Evolutionary conservation across 2,113 vertebrate genomes (phyloP).

Genomic region (Centropus unirufus): DNA sequence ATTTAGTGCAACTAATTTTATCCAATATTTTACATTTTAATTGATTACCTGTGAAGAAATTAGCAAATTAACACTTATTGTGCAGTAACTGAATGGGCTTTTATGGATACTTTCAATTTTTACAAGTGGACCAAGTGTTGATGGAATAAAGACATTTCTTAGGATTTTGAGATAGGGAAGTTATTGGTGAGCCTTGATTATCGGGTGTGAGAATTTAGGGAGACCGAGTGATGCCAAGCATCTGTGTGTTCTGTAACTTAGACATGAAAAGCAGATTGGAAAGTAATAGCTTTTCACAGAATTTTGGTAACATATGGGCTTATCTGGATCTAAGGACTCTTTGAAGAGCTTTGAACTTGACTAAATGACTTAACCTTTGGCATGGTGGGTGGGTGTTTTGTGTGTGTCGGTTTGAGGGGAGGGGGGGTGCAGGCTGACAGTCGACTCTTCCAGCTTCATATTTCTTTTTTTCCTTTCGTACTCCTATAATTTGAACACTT

Average conservation of each 20-base stretch:
- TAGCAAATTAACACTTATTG: constrained; percentile 97
- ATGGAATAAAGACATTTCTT: constrained; percentile 77
- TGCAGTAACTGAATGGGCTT: constrained; percentile 84
- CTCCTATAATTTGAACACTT: constrained; percentile 4
- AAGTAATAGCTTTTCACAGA: constrained; percentile 81
- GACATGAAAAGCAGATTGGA: constrained; percentile 82
- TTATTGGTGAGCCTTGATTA: constrained; percentile 73
- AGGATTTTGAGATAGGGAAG: constrained; percentile 54
- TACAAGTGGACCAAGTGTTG: constrained; percentile 76
- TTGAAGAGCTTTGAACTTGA: constrained; percentile 96
- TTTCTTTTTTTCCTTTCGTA: not conserved
- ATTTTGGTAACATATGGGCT: constrained; percentile 87
- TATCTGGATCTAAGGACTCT: constrained; percentile 92
- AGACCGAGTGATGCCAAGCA: constrained; percentile 76
- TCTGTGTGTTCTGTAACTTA: constrained; percentile 78
- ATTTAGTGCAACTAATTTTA: constrained; percentile 88
- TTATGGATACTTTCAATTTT: constrained; percentile 78
- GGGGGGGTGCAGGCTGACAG: constrained; percentile 34
- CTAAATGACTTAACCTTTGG: constrained; percentile 94
- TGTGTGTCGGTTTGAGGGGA: constrained; percentile 2
- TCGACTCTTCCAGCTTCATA: constrained; percentile 25
- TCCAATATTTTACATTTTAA: constrained; percentile 88
- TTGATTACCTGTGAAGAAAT: constrained; percentile 94
- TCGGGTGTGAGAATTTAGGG: constrained; percentile 76
- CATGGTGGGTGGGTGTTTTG: constrained; percentile 81